These are phyloP conservation scores for Tipula helvola DNA, from an alignment of 2,888 invertebrate species.

Conservation along the genomic window DNA sequence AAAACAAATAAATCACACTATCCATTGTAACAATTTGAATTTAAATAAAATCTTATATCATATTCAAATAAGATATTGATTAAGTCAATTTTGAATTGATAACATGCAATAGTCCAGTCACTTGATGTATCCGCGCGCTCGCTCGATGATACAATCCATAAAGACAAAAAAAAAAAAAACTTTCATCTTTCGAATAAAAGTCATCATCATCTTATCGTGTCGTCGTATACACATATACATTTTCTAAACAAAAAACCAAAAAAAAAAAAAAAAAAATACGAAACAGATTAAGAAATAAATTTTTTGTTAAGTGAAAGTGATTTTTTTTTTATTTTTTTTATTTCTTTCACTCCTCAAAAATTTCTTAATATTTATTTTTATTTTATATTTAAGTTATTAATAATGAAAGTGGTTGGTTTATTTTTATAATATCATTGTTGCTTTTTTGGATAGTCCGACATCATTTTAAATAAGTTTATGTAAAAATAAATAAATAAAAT, in stretches of 20 bases:
- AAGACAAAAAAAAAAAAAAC: neutral
- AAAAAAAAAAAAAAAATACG: neutral
- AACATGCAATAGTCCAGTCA: neutral
- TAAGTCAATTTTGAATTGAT: neutral
- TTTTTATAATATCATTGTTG: neutral
- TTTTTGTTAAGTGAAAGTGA: neutral
- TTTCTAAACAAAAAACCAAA: neutral
- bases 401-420: neutral
- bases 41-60: neutral
- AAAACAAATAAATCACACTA: no score
- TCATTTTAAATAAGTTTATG: neutral
- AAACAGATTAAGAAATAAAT: neutral
- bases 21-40: no score
- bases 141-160: neutral
- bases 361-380: neutral
- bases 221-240: neutral
- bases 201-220: neutral
- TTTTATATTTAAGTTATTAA: neutral
- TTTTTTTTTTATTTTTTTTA: neutral
- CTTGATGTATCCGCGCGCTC: neutral
- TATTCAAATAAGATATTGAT: neutral
- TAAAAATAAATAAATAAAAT: neutral
- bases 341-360: conserved; percentile 4
- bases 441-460: neutral
- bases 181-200: neutral